Evolutionary conservation across 1,140 invertebrate genomes (phyloP).

Genomic region (Sycobia sp.): DNA sequence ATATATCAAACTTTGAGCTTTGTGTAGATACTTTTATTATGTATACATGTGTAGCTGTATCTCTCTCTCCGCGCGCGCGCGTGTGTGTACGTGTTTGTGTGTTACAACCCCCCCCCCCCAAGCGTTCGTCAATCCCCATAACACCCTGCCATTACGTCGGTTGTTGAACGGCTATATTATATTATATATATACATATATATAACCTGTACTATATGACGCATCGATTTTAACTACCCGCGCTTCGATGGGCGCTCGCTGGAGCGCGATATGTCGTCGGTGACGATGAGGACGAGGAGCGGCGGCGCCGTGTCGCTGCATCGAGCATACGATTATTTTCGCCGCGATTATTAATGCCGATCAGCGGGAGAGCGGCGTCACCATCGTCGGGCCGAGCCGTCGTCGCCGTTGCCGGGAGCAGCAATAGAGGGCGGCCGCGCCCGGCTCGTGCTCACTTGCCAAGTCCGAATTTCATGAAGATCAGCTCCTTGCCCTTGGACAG

Average conservation of each 20-base stretch:
- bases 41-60: conserved; percentile 10
- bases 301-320: no score
- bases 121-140: no score
- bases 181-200: no score
- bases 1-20: conserved; percentile 17
- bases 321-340: conserved; percentile 41
- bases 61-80: no score
- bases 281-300: no score
- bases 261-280: conserved; percentile 46
- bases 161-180: no score
- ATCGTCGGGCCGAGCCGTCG: background rate
- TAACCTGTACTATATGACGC: no score
- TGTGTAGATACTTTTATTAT: conserved; percentile 12
- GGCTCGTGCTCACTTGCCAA: conserved; percentile 65
- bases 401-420: no score
- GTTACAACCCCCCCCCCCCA: no score
- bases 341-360: conserved; percentile 32
- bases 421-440: conserved; percentile 16
- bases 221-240: conserved; percentile 8
- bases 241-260: background rate
- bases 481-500: conserved; percentile 88
- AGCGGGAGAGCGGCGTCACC: conserved; percentile 23
- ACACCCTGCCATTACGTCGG: no score
- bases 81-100: no score
- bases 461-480: conserved; percentile 89